Conservation (phyloP, 1,140 invertebrate species). For the Himalopsyche phryganea region DNA sequence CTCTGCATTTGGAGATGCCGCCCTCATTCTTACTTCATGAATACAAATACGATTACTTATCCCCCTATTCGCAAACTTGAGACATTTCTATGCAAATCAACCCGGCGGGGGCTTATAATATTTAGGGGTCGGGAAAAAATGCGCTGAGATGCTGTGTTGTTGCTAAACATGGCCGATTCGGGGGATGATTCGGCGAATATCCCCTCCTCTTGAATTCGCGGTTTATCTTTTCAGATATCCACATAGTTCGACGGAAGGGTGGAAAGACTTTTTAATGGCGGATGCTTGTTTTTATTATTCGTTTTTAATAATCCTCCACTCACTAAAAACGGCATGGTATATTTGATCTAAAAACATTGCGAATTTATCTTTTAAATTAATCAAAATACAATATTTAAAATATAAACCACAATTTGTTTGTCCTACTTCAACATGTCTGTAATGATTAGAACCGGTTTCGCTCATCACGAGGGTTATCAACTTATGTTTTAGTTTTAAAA, state of each 20-base stretch:
- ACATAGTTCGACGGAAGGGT: not conserved
- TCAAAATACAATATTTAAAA: too few species aligned
- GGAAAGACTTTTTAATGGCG: not conserved
- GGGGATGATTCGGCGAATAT: conserved; percentile 2
- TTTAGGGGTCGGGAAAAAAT: conserved; percentile 26
- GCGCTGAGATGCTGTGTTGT: conserved; percentile 12
- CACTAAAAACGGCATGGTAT: too few species aligned
- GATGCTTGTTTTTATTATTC: too few species aligned
- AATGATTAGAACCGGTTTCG: too few species aligned
- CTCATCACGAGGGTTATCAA: too few species aligned
- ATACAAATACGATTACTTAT: conserved; percentile 33
- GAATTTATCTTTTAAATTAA: too few species aligned
- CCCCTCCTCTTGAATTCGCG: not conserved
- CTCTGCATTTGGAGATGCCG: not conserved
- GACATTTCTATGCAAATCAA: conserved; percentile 35
- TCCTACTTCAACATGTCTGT: too few species aligned
- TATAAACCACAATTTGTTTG: too few species aligned
- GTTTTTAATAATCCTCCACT: too few species aligned
- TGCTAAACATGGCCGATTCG: conserved; percentile 3
- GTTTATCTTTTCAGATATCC: not conserved
- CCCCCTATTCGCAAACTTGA: conserved; percentile 30
- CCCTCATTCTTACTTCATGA: conserved; percentile 30
- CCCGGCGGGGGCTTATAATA: conserved; percentile 20
- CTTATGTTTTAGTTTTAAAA: too few species aligned
- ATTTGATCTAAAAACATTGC: too few species aligned